Percentiles rank a stretch among this genome's conserved stretches.
Evolutionary conservation across 2,797 vertebrate genomes (phyloP).

Genomic region (Pelobates cultripes): DNA sequence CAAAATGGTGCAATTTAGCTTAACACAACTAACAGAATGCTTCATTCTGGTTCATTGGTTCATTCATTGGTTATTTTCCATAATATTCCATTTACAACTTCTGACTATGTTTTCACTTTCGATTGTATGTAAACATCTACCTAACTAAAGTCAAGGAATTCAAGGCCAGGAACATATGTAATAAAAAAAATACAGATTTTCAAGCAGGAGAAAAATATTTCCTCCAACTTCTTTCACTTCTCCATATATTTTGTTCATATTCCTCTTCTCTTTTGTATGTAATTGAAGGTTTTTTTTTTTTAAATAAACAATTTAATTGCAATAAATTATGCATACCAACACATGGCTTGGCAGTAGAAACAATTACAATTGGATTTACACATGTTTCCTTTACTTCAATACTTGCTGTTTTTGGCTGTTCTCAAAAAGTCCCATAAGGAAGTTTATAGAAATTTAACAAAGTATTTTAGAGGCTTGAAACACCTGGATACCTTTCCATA

Average conservation of each 20-base stretch:
- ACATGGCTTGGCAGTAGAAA: background rate
- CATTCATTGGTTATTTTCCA: background rate
- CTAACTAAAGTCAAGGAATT: conserved; percentile 12
- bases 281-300: too few relatives aligned
- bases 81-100: background rate
- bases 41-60: too few relatives aligned
- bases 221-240: too few relatives aligned
- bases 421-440: background rate
- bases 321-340: too few relatives aligned
- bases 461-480: background rate
- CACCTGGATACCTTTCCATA: conserved; percentile 6
- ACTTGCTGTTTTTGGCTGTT: background rate
- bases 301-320: too few relatives aligned
- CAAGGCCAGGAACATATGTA: background rate
- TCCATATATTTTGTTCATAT: too few relatives aligned
- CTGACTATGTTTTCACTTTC: background rate
- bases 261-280: too few relatives aligned
- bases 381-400: background rate
- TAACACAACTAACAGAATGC: conserved; percentile 7
- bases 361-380: background rate
- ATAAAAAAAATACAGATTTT: background rate
- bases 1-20: background rate
- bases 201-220: too few relatives aligned
- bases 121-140: background rate
- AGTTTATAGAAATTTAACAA: conserved; percentile 3